Conservation (phyloP, 2,888 invertebrate genomes). For the Atherix ibis region DNA sequence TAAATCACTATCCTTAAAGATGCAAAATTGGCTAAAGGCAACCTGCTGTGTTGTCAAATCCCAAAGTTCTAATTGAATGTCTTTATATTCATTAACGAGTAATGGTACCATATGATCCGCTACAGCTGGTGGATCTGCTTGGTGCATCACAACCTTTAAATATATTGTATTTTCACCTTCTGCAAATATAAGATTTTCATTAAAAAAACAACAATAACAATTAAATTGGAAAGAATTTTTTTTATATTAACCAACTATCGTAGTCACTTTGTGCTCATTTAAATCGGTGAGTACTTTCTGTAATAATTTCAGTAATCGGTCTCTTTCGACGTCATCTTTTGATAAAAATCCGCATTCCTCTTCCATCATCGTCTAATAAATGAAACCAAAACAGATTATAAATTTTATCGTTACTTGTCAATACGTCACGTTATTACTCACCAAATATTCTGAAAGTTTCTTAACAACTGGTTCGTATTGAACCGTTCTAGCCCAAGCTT, state of each 20-base stretch:
- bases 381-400: not conserved
- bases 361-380: conserved; percentile 58
- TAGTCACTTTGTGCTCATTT: conserved; percentile 63
- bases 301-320: conserved; percentile 57
- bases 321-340: conserved; percentile 42
- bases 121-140: conserved; percentile 66
- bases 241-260: conserved; percentile 44
- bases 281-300: conserved; percentile 65
- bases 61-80: conserved; percentile 62
- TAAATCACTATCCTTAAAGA: not conserved
- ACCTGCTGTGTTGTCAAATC: conserved; percentile 90
- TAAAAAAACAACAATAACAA: not conserved
- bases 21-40: not conserved
- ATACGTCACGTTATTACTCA: no score
- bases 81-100: conserved; percentile 46
- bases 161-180: conserved; percentile 81
- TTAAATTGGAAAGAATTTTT: conserved; percentile 8
- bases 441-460: conserved; percentile 83
- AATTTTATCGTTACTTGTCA: not conserved
- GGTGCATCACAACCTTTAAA: conserved; percentile 69
- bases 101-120: conserved; percentile 85
- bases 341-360: conserved; percentile 75
- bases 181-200: conserved; percentile 20
- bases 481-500: conserved; percentile 73
- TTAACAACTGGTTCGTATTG: conserved; percentile 90